Evolutionary conservation across 2,888 invertebrate genomes (phyloP).

Genomic region (Tupiocoris notatus): DNA sequence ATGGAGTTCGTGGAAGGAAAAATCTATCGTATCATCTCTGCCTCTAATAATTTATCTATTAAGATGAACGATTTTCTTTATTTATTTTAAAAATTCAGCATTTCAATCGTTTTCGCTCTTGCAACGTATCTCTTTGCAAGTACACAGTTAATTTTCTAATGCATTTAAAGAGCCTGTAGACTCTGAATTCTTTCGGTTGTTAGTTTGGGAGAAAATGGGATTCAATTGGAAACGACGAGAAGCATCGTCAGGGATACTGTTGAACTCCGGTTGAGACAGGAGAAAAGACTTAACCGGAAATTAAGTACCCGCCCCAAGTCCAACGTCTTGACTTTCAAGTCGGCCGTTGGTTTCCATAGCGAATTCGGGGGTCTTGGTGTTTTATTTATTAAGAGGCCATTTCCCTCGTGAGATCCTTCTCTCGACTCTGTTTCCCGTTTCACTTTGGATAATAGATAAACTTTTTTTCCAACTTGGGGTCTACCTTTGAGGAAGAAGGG

Average conservation of each 20-base stretch:
- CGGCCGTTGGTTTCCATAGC: not conserved
- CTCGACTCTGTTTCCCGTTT: not conserved
- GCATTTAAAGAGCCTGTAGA: too few species aligned
- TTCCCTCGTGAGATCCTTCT: not conserved
- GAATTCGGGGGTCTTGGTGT: not conserved
- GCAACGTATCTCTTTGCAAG: too few species aligned
- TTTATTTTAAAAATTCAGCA: too few species aligned
- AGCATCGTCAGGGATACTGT: not conserved
- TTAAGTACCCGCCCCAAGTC: not conserved
- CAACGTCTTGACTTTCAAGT: not conserved
- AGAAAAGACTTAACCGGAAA: not conserved
- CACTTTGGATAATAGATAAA: slow-evolving; percentile 14
- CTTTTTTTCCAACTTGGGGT: not conserved
- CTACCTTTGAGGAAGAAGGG: too few species aligned
- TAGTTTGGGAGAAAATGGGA: not conserved
- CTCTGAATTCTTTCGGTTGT: too few species aligned
- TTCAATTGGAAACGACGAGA: not conserved
- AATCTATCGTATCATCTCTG: too few species aligned
- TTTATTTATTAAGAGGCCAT: not conserved
- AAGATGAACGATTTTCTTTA: too few species aligned
- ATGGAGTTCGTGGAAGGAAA: too few species aligned
- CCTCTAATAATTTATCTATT: too few species aligned
- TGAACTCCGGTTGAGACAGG: not conserved
- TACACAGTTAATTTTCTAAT: too few species aligned
- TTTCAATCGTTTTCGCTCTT: too few species aligned